Evolutionary conservation across 2,113 vertebrate species (phyloP).

Genomic region (Psammodynastes pulverulentus): DNA sequence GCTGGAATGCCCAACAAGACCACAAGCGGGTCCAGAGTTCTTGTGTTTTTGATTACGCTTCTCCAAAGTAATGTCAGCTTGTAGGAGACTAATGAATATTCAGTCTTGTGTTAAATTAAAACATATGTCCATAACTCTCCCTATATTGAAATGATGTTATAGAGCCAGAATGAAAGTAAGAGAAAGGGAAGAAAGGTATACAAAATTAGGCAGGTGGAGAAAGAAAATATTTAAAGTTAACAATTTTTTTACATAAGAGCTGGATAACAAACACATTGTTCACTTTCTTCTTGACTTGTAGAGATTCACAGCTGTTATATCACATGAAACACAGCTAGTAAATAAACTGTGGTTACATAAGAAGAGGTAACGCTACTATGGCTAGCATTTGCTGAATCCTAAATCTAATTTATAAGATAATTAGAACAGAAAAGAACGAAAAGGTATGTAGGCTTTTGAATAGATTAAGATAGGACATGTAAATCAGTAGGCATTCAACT

Average conservation of each 20-base stretch:
- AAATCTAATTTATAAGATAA: background rate
- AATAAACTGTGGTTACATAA: background rate
- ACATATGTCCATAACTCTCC: conserved; percentile 25
- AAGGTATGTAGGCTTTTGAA: background rate
- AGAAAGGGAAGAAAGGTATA: background rate
- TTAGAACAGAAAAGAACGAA: background rate
- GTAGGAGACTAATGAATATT: conserved; percentile 44
- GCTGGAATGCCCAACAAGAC: conserved; percentile 20
- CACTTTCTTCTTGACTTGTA: background rate
- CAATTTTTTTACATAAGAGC: background rate
- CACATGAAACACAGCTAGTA: background rate
- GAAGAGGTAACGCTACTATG: background rate
- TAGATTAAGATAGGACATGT: background rate
- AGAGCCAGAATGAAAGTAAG: conserved; percentile 42
- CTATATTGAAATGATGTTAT: conserved; percentile 43
- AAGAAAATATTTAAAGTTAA: background rate
- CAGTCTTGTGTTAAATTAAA: conserved; percentile 54
- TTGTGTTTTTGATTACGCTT: conserved; percentile 51
- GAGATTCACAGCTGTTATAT: background rate
- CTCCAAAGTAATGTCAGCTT: conserved; percentile 30
- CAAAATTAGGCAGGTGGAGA: background rate
- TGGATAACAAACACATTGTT: background rate
- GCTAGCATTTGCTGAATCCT: background rate
- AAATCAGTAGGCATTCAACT: background rate
- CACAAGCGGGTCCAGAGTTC: background rate